Conservation (phyloP, 2,888 invertebrate species). For the Oasisia sp. region DNA sequence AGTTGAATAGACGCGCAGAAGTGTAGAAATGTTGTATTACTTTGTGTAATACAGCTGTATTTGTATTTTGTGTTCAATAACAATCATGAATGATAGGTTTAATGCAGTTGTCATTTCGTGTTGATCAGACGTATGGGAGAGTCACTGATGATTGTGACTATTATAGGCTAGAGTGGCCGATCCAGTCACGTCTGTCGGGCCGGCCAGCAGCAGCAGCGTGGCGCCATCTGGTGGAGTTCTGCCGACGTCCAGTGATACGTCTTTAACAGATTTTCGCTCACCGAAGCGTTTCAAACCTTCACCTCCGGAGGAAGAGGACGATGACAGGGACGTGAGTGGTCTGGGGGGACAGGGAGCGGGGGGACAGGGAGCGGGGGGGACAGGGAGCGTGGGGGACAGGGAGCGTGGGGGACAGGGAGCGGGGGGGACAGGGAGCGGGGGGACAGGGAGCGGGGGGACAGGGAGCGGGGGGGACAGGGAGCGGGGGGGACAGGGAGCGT, state of each 20-base stretch:
- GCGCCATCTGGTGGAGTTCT: not conserved
- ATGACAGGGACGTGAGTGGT: not conserved
- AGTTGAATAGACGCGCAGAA: no score
- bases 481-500: no score
- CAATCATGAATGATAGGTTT: not conserved
- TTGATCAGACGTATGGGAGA: not conserved
- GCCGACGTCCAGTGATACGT: not conserved
- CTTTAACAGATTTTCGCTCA: not conserved
- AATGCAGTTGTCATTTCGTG: not conserved
- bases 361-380: not conserved
- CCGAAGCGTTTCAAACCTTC: conserved; percentile 4
- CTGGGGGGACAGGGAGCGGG: not conserved
- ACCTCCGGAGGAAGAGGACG: not conserved
- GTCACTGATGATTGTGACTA: not conserved
- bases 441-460: not conserved
- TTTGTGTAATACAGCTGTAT: no score
- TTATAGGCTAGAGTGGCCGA: not conserved
- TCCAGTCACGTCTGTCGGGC: not conserved
- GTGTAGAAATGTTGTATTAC: no score
- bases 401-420: not conserved
- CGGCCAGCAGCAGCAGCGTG: not conserved
- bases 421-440: not conserved
- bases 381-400: not conserved
- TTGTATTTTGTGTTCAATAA: no score
- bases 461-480: no score